Evolutionary conservation across 2,888 invertebrate genomes (phyloP).

Genomic region (Calameuta filiformis): DNA sequence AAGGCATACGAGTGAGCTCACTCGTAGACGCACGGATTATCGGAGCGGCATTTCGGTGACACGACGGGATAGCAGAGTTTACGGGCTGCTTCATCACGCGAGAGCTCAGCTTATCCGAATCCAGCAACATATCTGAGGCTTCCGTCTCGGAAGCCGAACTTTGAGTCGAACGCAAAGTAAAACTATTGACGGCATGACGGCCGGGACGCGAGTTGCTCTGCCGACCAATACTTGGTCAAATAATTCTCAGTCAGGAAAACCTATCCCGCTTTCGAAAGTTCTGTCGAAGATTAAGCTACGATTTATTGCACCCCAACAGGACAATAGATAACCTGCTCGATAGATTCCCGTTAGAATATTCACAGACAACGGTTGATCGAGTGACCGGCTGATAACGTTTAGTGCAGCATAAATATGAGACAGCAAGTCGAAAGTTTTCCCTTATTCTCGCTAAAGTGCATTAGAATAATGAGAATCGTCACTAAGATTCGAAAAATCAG

Average conservation of each 20-base stretch:
- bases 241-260: conserved; percentile 32
- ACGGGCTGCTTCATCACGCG: conserved; percentile 62
- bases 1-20: not conserved
- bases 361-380: conserved; percentile 49
- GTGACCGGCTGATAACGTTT: conserved; percentile 46
- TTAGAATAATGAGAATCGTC: conserved; percentile 36
- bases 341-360: conserved; percentile 40
- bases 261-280: conserved; percentile 47
- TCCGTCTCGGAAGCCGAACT: conserved; percentile 42
- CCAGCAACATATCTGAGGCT: conserved; percentile 61
- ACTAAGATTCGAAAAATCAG: conserved; percentile 26
- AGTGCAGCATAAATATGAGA: conserved; percentile 33
- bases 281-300: conserved; percentile 53
- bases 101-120: conserved; percentile 64
- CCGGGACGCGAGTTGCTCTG: not conserved
- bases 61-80: conserved; percentile 57
- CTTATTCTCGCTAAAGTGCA: not conserved
- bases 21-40: conserved; percentile 42
- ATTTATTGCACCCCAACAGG: conserved; percentile 44
- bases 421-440: not conserved
- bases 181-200: too few relatives aligned
- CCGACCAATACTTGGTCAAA: conserved; percentile 52
- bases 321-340: conserved; percentile 40
- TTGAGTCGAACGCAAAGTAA: too few relatives aligned
- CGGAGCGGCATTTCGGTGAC: conserved; percentile 59